Conservation (phyloP, 35 echinoderm and acorn worm species). For the Heliocidaris tuberculata region DNA sequence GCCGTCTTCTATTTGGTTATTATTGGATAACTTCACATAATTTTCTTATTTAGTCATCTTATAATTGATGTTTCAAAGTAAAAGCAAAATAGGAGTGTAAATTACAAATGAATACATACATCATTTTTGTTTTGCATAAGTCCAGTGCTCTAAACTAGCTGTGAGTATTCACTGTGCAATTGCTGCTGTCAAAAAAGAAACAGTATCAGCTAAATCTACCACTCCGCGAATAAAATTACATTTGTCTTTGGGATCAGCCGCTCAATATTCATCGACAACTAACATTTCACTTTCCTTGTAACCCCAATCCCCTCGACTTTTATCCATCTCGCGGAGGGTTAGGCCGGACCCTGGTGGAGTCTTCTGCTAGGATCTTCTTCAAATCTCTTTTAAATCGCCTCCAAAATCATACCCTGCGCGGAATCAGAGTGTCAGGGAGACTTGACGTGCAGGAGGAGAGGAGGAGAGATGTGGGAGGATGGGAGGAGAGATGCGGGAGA, state of each 20-base stretch:
- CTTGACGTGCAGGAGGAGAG: not conserved
- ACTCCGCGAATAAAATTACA: not conserved
- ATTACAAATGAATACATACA: too few species aligned
- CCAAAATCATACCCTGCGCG: not conserved
- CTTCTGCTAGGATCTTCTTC: not conserved
- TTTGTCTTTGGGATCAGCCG: not conserved
- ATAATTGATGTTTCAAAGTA: too few species aligned
- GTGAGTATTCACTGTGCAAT: not conserved
- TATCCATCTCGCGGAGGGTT: not conserved
- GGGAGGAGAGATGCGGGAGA: not conserved
- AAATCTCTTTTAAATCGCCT: not conserved
- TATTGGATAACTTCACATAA: too few species aligned
- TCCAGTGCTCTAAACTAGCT: too few species aligned
- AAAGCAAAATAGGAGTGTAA: too few species aligned
- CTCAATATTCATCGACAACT: not conserved
- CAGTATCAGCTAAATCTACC: not conserved
- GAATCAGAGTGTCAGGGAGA: not conserved
- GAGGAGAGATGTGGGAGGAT: not conserved
- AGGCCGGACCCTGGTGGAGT: not conserved
- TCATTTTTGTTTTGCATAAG: too few species aligned
- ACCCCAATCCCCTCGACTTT: not conserved
- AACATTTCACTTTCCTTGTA: not conserved
- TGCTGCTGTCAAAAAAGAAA: not conserved
- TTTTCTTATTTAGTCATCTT: too few species aligned
- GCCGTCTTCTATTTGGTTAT: too few species aligned